Conservation (phyloP, 1,140 invertebrate genomes). For the Hestina assimilis region DNA sequence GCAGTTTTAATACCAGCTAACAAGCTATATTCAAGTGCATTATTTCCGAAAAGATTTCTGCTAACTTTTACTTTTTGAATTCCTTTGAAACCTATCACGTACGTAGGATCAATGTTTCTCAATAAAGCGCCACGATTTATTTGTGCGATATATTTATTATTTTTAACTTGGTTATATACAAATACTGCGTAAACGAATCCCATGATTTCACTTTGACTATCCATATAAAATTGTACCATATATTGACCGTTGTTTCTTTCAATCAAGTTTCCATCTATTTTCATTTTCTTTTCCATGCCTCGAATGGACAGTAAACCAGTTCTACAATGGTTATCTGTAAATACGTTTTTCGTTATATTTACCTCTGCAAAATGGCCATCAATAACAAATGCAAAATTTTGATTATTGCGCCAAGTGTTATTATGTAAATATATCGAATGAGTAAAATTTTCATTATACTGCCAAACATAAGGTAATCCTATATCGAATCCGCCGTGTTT, state of each 20-base stretch:
- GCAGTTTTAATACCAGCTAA: constrained; percentile 95
- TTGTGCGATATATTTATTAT: constrained; percentile 80
- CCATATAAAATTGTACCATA: constrained; percentile 92
- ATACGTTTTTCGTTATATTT: constrained; percentile 91
- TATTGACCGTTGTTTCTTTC: constrained; percentile 90
- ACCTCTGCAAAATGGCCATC: constrained; percentile 94
- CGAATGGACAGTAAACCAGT: constrained; percentile 89
- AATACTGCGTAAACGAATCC: constrained; percentile 90
- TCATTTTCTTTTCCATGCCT: constrained; percentile 98
- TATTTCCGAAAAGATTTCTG: constrained; percentile 94
- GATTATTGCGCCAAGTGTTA: constrained; percentile 91
- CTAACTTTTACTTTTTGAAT: constrained; percentile 95
- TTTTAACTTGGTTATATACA: constrained; percentile 86
- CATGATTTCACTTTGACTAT: constrained; percentile 96
- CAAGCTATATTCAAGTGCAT: constrained; percentile 93
- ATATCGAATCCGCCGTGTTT: constrained; percentile 90
- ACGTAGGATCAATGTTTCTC: constrained; percentile 82
- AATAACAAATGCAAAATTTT: constrained; percentile 90
- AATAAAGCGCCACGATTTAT: constrained; percentile 69
- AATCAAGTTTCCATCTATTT: constrained; percentile 89
- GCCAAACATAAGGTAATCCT: constrained; percentile 94
- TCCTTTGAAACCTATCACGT: constrained; percentile 94
- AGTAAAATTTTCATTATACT: constrained; percentile 96
- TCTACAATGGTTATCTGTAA: constrained; percentile 91
- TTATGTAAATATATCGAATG: constrained; percentile 93